phyloP scores from a whole-genome alignment of 64 coral and sea anemone genomes.

The Dendronephthya gigantea region DNA sequence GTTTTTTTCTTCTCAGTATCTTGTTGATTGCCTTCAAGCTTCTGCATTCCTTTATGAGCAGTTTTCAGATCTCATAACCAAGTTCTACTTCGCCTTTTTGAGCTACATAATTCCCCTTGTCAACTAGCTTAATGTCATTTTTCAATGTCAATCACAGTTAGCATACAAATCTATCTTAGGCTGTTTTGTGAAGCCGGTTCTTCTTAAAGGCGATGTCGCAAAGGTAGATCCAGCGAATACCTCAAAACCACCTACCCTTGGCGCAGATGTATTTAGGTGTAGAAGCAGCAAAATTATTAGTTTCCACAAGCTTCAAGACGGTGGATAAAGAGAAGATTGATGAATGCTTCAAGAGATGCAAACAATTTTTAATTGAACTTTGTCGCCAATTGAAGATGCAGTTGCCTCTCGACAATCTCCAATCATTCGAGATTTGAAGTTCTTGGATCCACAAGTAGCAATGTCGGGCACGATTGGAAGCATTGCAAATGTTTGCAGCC shows the following conservation, averaged over 20 bases:
- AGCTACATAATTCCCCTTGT: neutral
- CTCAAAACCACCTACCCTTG: neutral
- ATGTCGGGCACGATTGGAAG: constrained; percentile 1
- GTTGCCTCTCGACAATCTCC: neutral
- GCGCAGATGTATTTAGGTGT: neutral
- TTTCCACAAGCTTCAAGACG: neutral
- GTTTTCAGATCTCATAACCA: neutral
- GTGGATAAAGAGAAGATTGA: neutral
- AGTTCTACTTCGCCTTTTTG: neutral
- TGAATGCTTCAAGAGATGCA: neutral
- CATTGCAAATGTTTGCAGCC: neutral
- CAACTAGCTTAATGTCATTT: neutral
- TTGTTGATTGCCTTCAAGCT: neutral
- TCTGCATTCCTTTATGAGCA: neutral
- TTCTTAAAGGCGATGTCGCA: constrained; percentile 2
- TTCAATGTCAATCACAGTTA: neutral
- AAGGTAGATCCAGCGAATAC: neutral
- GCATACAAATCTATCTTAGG: neutral
- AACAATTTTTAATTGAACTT: neutral
- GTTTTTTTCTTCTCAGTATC: neutral
- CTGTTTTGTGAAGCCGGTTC: constrained; percentile 7
- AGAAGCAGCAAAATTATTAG: neutral
- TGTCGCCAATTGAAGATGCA: neutral
- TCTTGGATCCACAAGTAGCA: neutral
- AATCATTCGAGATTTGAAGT: too few relatives aligned